Base-by-base conservation (phyloP, 2,888 invertebrate genomes). In the Lysandra coridon region DNA sequence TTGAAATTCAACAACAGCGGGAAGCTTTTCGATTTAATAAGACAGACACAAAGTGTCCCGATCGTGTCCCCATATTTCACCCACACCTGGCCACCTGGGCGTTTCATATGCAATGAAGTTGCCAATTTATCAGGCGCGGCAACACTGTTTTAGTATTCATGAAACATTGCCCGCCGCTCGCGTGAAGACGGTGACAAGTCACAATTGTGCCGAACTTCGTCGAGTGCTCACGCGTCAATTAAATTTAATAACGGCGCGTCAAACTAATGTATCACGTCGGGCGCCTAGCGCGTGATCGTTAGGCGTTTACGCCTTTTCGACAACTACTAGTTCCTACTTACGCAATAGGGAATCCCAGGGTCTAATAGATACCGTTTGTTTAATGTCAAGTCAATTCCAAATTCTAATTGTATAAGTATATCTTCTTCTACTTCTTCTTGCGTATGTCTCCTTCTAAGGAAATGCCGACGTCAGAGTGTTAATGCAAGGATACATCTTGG, bases 131-230 rank as follows among this genome's bases (percentile, higher is more conserved):
- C 78, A 78, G 64, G 69, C 49, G 44, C 23, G 23, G 33, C 64
- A 44, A 64, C 62, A 78, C 64, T 78, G 64, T 78, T 69, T 78
- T 44, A 78, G 76, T 76, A 76, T 76, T 76, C 76, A 76, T 76
- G 76, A 76, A 76, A 40, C 64, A 69, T 76, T 64, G 78, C 12
- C 60, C 60, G 78, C 17, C 64, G n/a, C 33, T 76, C 76, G 49
- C 53, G 75, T 49, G 75, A 30, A 49, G 23, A 49, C 12, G 75
- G 75, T 44, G 74, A 44, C 74, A 74, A n/a, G 74, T 75, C 49
- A 53, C 30, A 75, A 76, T 76, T 30, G 53, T 53, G 57, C 14
- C 57, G 30, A 14, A 76, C 49, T 57, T 53, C 53, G 53, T 57
- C 53, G 57, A 69, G 69, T 37, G 33, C 69, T 69, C 69, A 69